Evolutionary conservation across 2,888 invertebrate species (phyloP), one percentile per base, ranked within the genome.

Genomic region (Agrilus mali): DNA sequence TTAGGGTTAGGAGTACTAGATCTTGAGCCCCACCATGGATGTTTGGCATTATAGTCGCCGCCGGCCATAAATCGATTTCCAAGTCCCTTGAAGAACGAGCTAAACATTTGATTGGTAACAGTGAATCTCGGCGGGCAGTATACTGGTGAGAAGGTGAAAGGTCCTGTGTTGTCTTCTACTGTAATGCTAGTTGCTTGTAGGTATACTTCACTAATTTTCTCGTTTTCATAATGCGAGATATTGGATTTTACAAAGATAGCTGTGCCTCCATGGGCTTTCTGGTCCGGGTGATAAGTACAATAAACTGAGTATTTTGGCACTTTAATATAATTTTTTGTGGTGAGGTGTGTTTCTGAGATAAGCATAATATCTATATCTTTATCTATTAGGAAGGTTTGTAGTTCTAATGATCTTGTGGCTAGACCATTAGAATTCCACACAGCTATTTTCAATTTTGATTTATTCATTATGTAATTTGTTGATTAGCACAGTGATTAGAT

Each of bases 111-210:
- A 41, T 45, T 42, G 43, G 47, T 48, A 33, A 39, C 47, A 37
- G 33, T 45, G 44, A 47, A 42, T 27, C 43, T 45, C 13, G 46
- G 48, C 27, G 49, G 47, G 32, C 49, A 48, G 34, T 48, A 50
- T 14, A 50, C 33, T 6, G 46, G 47, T 38, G 47, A 50, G 13
- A 51, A 33, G 16, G 40, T 48, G 40, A 50, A 33, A 32, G 41
- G 40, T 31, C 39, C 37, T 12, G 33, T 15, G 27, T 16, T 31
- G 34, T 47, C 46, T 41, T 51, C 43, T 31, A 47, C 41, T 37
- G 40, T 39, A 41, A 50, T 15, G 20, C 44, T 47, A 22, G 49
- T 52, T 14, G 48, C 46, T 45, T 52, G 51, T 49, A 20, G 20
- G 6, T 4, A 20, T 4, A 6, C 20, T 20, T 20, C 20, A 4